Evolutionary conservation across 2,797 vertebrate genomes (phyloP).

Genomic region (Sebastes vulpes): DNA sequence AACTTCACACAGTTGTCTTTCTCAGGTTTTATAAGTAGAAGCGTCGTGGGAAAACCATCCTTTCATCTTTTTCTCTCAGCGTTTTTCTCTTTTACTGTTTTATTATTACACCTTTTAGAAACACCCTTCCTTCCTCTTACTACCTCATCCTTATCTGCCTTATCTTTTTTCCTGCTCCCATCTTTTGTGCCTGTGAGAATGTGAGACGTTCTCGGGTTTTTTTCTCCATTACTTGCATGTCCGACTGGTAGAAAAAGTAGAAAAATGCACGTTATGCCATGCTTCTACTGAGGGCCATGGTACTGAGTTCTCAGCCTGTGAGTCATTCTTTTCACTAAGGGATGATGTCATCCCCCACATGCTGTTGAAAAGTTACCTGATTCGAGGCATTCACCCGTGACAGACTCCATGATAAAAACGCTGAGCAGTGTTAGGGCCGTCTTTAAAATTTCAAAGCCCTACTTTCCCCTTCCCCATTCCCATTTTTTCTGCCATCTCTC

Average conservation of each 20-base stretch:
- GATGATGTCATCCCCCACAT: conserved; percentile 70
- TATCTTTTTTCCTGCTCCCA: conserved; percentile 27
- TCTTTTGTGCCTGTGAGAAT: neutral
- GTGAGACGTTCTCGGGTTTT: neutral
- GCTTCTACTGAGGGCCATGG: conserved; percentile 5
- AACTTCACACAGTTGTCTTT: conserved; percentile 58
- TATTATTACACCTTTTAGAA: conserved; percentile 43
- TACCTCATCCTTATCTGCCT: conserved; percentile 40
- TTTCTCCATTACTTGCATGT: conserved; percentile 8
- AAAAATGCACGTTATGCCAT: conserved; percentile 32
- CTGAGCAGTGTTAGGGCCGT: conserved; percentile 19
- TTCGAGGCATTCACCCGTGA: conserved; percentile 44
- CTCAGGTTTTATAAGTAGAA: conserved; percentile 42
- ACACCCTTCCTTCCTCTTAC: conserved; percentile 50
- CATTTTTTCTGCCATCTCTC: conserved; percentile 7
- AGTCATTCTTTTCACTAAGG: conserved; percentile 55
- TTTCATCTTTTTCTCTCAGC: conserved; percentile 47
- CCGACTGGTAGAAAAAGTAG: neutral
- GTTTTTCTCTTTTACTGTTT: conserved; percentile 28
- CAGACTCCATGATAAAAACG: conserved; percentile 38
- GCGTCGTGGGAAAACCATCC: conserved; percentile 45
- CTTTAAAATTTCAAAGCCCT: conserved; percentile 72
- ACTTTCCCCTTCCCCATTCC: conserved; percentile 10
- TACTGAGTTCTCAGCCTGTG: conserved; percentile 31
- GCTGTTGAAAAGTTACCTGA: conserved; percentile 53